Conservation (phyloP, 2,888 invertebrate genomes). For the Dione vanillae region DNA sequence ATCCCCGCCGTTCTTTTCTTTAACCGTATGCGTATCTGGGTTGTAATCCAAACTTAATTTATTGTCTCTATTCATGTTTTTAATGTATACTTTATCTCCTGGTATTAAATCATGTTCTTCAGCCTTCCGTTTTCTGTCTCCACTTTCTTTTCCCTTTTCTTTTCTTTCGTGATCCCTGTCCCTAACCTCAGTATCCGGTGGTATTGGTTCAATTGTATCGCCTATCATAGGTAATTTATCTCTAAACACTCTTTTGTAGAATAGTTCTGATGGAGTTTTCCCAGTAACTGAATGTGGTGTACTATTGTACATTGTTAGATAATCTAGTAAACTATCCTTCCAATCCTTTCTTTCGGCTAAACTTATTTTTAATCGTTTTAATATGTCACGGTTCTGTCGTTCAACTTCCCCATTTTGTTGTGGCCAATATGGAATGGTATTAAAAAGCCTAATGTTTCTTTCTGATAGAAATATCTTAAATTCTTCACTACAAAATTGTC, state of each 20-base stretch:
- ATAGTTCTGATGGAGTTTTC: conserved; percentile 48
- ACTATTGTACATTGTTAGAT: conserved; percentile 37
- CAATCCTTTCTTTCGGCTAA: conserved; percentile 39
- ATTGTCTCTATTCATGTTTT: conserved; percentile 37
- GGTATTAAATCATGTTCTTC: conserved; percentile 13
- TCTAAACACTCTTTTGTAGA: conserved; percentile 49
- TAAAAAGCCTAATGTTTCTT: conserved; percentile 42
- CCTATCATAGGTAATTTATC: conserved; percentile 49
- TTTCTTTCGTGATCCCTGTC: not conserved
- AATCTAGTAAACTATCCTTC: conserved; percentile 30
- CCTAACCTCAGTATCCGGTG: conserved; percentile 38
- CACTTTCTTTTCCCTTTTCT: conserved; percentile 20
- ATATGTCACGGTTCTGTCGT: conserved; percentile 51
- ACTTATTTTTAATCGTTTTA: conserved; percentile 50
- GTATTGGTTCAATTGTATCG: conserved; percentile 20
- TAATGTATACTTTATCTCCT: conserved; percentile 32
- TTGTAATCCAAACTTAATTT: conserved; percentile 34
- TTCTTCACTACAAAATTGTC: too few relatives aligned
- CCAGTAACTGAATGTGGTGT: conserved; percentile 55
- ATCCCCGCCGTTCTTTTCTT: conserved; percentile 20
- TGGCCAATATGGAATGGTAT: conserved; percentile 52
- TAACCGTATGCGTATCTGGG: not conserved
- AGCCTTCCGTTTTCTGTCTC: conserved; percentile 33
- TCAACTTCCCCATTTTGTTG: conserved; percentile 53
- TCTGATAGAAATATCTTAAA: conserved; percentile 42